These are phyloP conservation scores for Fistularia tabacaria DNA, from an alignment of 2,797 vertebrate genomes.

Conservation along the genomic window DNA sequence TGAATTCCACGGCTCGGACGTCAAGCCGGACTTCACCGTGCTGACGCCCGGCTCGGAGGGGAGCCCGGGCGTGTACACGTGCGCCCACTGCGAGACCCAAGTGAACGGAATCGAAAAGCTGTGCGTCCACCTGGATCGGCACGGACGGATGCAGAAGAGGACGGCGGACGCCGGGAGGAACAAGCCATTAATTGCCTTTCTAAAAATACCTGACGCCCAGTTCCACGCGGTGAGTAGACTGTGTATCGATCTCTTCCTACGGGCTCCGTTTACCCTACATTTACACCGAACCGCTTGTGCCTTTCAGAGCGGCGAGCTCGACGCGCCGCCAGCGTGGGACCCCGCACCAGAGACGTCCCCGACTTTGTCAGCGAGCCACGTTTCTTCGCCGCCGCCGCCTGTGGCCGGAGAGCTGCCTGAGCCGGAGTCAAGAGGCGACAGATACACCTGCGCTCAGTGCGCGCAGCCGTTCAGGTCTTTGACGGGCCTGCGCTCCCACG, in stretches of 20 bases:
- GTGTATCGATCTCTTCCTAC: neutral
- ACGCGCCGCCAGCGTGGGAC: neutral
- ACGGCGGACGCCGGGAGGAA: constrained; percentile 67
- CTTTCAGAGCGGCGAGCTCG: no score
- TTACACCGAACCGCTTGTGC: no score
- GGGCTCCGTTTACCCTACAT: no score
- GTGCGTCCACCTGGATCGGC: constrained; percentile 79
- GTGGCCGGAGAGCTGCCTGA: constrained; percentile 27
- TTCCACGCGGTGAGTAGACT: constrained; percentile 33
- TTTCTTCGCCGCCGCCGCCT: neutral
- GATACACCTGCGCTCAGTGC: constrained; percentile 80
- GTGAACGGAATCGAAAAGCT: constrained; percentile 78
- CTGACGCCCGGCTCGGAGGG: constrained; percentile 50
- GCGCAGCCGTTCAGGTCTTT: constrained; percentile 83
- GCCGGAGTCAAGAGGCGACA: constrained; percentile 31
- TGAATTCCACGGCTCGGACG: constrained; percentile 75
- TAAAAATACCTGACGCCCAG: no score
- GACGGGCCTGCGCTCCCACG: constrained; percentile 85
- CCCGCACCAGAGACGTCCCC: constrained; percentile 8
- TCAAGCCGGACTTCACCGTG: constrained; percentile 80
- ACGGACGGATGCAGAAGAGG: constrained; percentile 75
- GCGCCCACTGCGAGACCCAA: constrained; percentile 76
- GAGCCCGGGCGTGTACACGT: constrained; percentile 75
- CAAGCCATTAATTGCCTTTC: constrained; percentile 45
- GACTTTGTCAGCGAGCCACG: constrained; percentile 7